Evolutionary conservation across 1,140 invertebrate genomes (phyloP).

Genomic region (Drosophila pachea): DNA sequence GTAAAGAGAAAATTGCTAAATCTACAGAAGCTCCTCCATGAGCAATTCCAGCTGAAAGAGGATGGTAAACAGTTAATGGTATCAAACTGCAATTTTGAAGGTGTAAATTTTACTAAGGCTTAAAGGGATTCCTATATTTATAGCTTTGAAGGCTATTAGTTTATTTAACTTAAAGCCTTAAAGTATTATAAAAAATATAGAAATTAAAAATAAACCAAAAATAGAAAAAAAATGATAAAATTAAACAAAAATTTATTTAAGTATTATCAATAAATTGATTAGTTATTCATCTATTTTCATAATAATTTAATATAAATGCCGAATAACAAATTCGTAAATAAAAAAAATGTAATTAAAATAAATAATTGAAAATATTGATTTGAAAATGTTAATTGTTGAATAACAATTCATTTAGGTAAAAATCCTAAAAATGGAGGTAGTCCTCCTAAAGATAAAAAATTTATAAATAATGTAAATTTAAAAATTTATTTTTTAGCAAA

Average conservation of each 20-base stretch:
- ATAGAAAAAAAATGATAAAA: constrained; percentile 76
- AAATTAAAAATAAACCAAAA: too few species aligned
- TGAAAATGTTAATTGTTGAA: too few species aligned
- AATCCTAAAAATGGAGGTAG: constrained; percentile 81
- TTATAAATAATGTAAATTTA: constrained; percentile 77
- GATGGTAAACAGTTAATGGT: constrained; percentile 83
- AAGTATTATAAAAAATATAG: constrained; percentile 74
- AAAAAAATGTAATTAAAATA: too few species aligned
- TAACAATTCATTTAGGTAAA: constrained; percentile 77
- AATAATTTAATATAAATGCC: too few species aligned
- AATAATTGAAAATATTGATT: too few species aligned
- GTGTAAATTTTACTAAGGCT: too few species aligned
- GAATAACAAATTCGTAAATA: too few species aligned
- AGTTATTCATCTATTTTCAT: too few species aligned
- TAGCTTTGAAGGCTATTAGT: constrained; percentile 82
- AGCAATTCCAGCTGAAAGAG: constrained; percentile 81
- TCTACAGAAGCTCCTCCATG: constrained; percentile 83
- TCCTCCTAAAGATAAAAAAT: constrained; percentile 80
- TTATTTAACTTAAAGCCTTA: constrained; percentile 82
- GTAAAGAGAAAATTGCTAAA: constrained; percentile 84
- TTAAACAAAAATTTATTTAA: constrained; percentile 71
- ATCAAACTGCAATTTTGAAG: too few species aligned
- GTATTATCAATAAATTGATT: constrained; percentile 79
- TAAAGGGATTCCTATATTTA: constrained; percentile 79
- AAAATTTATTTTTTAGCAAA: constrained; percentile 69